These are phyloP conservation scores for Quiscalus mexicanus DNA, from an alignment of 2,113 vertebrate species.

Conservation along the genomic window DNA sequence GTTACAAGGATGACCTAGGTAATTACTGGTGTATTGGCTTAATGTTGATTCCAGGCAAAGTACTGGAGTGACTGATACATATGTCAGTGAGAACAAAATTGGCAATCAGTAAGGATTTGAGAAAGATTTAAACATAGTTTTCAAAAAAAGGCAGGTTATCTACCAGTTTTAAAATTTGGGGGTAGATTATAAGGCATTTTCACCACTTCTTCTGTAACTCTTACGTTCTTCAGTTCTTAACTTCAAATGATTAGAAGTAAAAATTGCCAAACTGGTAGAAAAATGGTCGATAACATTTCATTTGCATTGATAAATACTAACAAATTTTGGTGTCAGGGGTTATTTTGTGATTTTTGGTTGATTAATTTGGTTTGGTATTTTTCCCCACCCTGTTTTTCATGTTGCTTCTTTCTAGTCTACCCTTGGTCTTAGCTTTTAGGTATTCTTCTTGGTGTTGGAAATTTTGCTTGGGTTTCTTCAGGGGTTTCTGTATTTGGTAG, in stretches of 20 bases:
- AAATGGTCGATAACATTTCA: neutral
- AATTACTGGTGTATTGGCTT: neutral
- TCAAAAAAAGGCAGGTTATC: rapidly evolving
- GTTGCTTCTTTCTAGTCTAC: neutral
- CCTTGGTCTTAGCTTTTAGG: neutral
- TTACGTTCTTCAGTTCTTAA: neutral
- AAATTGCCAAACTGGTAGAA: neutral
- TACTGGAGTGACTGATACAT: neutral
- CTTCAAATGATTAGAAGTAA: neutral
- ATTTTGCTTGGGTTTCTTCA: neutral
- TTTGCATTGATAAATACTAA: neutral
- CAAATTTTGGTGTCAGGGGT: neutral
- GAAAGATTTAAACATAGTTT: neutral
- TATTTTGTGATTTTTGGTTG: neutral
- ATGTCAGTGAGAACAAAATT: neutral
- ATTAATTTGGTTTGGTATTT: neutral
- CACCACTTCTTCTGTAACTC: neutral
- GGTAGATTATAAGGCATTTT: neutral
- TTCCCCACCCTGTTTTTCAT: neutral
- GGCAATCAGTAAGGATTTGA: neutral
- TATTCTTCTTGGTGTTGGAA: neutral
- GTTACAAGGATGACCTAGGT: neutral
- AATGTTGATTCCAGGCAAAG: neutral
- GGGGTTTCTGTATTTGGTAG: neutral
- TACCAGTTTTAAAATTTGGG: neutral